phyloP scores from a whole-genome alignment of 2,797 vertebrate genomes.

The Malacoctenus gilli region DNA sequence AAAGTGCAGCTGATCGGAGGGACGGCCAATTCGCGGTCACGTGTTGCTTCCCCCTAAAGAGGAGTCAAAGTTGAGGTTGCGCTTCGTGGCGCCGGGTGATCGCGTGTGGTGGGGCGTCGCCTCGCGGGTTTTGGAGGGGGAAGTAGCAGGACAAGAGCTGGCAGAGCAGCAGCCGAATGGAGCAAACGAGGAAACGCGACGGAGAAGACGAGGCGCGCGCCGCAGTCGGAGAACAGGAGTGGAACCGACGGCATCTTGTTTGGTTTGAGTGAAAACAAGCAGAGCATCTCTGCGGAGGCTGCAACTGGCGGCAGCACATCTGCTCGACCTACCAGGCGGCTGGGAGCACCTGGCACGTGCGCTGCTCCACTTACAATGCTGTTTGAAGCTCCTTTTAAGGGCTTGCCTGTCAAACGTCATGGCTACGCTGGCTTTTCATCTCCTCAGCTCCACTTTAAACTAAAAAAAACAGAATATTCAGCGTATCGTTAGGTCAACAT shows the following conservation, averaged over 20 bases:
- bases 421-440: not conserved
- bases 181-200: not conserved
- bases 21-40: constrained; percentile 16
- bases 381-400: constrained; percentile 40
- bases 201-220: constrained; percentile 1
- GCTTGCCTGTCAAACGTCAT: constrained; percentile 11
- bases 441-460: too few relatives aligned
- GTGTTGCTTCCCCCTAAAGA: constrained; percentile 17
- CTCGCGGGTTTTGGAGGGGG: too few relatives aligned
- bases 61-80: constrained; percentile 16
- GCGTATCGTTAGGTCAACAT: too few relatives aligned
- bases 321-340: constrained; percentile 33
- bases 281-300: constrained; percentile 29
- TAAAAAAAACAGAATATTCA: too few relatives aligned
- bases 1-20: constrained; percentile 4
- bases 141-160: not conserved
- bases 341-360: constrained; percentile 43
- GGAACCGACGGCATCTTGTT: constrained; percentile 7
- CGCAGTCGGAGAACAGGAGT: constrained; percentile 13
- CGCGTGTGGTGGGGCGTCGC: not conserved
- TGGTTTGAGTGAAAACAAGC: constrained; percentile 27
- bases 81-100: not conserved
- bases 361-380: constrained; percentile 27
- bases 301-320: constrained; percentile 47
- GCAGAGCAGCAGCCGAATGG: not conserved